Conservation (phyloP, 2,113 vertebrate species). For the Amazona vittata region DNA sequence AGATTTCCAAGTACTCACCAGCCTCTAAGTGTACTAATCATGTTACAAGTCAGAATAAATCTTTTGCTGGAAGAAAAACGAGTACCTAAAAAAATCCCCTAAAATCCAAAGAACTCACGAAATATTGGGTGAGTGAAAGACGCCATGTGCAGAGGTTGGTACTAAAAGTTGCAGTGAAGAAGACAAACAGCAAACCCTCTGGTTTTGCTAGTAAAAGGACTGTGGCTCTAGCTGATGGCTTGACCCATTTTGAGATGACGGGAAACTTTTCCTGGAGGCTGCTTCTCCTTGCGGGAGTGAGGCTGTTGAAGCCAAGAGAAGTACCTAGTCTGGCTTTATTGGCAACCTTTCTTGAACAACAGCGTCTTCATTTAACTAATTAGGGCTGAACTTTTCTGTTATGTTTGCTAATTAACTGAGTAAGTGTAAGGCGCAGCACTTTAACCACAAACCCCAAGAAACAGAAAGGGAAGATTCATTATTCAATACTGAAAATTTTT, state of each 20-base stretch:
- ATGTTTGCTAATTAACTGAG: not conserved
- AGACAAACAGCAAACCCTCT: not conserved
- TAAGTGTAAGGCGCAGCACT: not conserved
- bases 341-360: not conserved
- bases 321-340: not conserved
- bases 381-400: not conserved
- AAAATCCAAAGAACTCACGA: not conserved
- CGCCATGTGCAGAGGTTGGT: not conserved
- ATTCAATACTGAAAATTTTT: not conserved
- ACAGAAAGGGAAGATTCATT: not conserved
- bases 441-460: not conserved
- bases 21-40: not conserved
- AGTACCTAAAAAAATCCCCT: not conserved
- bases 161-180: not conserved
- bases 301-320: not conserved
- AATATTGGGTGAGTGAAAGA: not conserved
- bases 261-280: not conserved
- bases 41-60: accelerated
- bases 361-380: not conserved
- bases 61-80: not conserved
- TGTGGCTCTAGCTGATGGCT: not conserved
- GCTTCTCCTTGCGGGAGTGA: not conserved
- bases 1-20: not conserved
- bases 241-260: not conserved
- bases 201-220: not conserved